A percentile compares a stretch with the other conserved stretches of the same genome.
Evolutionary conservation across 2,113 vertebrate species (phyloP).

Genomic region (Cyrtonyx montezumae): DNA sequence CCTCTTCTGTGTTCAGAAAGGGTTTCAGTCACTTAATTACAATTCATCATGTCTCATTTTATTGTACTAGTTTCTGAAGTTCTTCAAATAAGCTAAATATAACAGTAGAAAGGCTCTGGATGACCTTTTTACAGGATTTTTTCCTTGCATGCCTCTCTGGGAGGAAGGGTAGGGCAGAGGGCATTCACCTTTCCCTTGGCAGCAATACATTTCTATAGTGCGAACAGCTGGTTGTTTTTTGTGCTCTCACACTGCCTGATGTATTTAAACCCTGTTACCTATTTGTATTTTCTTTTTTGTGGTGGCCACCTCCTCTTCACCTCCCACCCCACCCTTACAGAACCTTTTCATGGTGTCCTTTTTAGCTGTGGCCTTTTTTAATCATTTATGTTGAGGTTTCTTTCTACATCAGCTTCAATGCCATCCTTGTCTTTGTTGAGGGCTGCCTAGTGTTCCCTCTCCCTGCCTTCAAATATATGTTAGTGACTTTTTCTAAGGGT

Average conservation of each 20-base stretch:
- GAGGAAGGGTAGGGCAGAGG: not conserved
- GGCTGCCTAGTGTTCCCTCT: not conserved
- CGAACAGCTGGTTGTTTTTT: not conserved
- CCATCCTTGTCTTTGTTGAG: not conserved
- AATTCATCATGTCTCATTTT: not conserved
- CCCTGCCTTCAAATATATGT: not conserved
- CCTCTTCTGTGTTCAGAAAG: not conserved
- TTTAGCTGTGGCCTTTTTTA: not conserved
- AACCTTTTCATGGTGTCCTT: not conserved
- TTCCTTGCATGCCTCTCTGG: not conserved
- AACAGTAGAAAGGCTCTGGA: not conserved
- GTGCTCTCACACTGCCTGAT: not conserved
- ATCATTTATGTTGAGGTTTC: not conserved
- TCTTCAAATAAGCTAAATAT: constrained; percentile 16
- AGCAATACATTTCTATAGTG: not conserved
- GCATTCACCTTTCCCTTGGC: not conserved
- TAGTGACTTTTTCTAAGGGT: not conserved
- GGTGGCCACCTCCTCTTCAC: not conserved
- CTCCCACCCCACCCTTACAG: not conserved
- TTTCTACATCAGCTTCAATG: not conserved
- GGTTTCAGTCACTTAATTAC: not conserved
- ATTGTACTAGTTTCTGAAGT: not conserved
- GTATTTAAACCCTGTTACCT: not conserved
- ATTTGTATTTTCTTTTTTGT: not conserved
- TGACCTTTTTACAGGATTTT: not conserved